These are phyloP conservation scores for Saimiri boliviensis DNA, from an alignment of 2,113 vertebrate species.

Conservation along the genomic window DNA sequence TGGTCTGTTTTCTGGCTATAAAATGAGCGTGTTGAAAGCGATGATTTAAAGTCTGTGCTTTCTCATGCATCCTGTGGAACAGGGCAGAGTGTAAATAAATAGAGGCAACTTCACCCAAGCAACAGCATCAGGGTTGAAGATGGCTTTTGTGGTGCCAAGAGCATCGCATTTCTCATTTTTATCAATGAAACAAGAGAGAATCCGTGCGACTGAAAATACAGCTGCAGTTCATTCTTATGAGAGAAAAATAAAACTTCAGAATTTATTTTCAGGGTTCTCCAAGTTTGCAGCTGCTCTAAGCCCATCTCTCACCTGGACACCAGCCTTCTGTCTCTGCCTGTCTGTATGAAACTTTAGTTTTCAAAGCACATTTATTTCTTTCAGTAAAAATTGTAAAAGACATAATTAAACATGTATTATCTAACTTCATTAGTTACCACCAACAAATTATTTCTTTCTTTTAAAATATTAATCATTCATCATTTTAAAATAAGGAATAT, in stretches of 20 bases:
- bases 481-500: neutral
- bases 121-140: fast-evolving
- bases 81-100: fast-evolving
- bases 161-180: fast-evolving
- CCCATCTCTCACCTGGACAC: neutral
- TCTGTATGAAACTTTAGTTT: neutral
- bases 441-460: neutral
- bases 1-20: no score
- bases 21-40: fast-evolving
- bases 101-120: fast-evolving
- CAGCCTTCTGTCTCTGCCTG: fast-evolving
- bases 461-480: neutral
- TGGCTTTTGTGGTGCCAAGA: neutral
- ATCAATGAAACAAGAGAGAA: fast-evolving
- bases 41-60: fast-evolving
- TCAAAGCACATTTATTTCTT: neutral
- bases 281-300: neutral
- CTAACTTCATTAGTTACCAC: neutral
- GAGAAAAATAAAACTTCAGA: neutral
- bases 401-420: neutral
- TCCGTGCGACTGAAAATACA: fast-evolving
- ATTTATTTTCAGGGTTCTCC: no score
- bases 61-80: fast-evolving
- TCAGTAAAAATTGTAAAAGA: neutral
- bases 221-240: fast-evolving